Conservation (phyloP, 2,113 vertebrate genomes). For the Sardina pilchardus region DNA sequence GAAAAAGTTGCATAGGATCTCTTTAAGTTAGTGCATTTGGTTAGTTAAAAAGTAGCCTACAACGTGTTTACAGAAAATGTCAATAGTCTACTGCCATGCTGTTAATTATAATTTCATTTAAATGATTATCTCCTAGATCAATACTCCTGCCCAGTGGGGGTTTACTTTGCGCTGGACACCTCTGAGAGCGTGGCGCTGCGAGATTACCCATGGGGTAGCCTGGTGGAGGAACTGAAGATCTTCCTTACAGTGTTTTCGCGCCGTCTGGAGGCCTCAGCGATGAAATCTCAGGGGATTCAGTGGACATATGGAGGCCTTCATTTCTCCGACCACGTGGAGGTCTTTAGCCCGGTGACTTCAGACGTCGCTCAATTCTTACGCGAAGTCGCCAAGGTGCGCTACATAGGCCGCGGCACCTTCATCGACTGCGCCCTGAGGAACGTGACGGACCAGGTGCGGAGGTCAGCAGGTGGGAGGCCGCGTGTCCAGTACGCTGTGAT, state of each 20-base stretch:
- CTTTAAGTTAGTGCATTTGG: too few relatives aligned
- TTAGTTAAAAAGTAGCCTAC: too few relatives aligned
- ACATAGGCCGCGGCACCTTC: constrained; percentile 42
- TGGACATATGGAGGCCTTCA: constrained; percentile 50
- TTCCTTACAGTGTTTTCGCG: constrained; percentile 36
- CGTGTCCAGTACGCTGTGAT: constrained; percentile 43
- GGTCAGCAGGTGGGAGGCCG: neutral
- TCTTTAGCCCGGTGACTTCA: constrained; percentile 41
- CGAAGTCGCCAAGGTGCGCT: constrained; percentile 20
- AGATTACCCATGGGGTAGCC: constrained; percentile 36
- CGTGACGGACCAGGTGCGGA: constrained; percentile 41
- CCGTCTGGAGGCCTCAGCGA: constrained; percentile 26
- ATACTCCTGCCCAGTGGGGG: constrained; percentile 35
- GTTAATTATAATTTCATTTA: too few relatives aligned
- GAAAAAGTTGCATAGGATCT: too few relatives aligned
- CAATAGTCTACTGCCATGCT: too few relatives aligned
- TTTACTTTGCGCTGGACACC: constrained; percentile 49
- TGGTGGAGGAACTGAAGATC: constrained; percentile 39
- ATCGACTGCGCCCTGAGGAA: constrained; percentile 50
- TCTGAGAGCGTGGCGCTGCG: constrained; percentile 43
- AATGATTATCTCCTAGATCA: neutral
- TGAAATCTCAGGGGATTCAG: constrained; percentile 23
- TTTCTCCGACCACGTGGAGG: constrained; percentile 43
- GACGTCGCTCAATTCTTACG: constrained; percentile 25
- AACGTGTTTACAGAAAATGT: too few relatives aligned